A percentile compares a stretch with the other conserved stretches of the same genome.
Evolutionary conservation across 2,113 vertebrate species (phyloP).

Genomic region (Channa argus): DNA sequence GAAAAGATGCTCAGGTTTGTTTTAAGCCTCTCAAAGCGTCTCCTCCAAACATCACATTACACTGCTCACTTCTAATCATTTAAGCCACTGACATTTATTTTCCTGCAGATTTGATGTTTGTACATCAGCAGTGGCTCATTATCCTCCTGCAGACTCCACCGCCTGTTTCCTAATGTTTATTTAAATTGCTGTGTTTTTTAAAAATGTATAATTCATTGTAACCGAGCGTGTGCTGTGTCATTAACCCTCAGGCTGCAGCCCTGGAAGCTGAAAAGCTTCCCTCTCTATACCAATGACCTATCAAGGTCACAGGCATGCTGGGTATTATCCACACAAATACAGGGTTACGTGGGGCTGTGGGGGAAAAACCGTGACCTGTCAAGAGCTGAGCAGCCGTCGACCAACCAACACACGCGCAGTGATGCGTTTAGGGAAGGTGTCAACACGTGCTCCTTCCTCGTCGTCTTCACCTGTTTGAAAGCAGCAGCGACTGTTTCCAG

Average conservation of each 20-base stretch:
- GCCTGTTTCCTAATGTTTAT: conserved; percentile 13
- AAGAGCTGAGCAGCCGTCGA: not conserved
- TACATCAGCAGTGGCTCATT: conserved; percentile 31
- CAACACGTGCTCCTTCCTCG: not conserved
- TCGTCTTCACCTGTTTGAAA: not conserved
- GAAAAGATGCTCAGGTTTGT: not conserved
- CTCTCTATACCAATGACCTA: conserved; percentile 73
- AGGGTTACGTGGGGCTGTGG: conserved; percentile 47
- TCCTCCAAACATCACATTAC: not conserved
- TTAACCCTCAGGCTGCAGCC: conserved; percentile 57
- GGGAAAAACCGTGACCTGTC: conserved; percentile 34
- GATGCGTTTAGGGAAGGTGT: not conserved
- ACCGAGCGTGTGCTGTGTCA: conserved; percentile 53
- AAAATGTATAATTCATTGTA: conserved; percentile 62
- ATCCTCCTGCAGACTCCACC: conserved; percentile 28
- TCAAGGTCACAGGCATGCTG: conserved; percentile 83
- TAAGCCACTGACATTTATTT: not conserved
- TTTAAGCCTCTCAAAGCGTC: not conserved
- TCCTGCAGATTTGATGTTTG: conserved; percentile 19
- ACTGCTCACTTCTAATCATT: not conserved
- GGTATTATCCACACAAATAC: conserved; percentile 70
- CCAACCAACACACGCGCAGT: not conserved
- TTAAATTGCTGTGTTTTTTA: conserved; percentile 41
- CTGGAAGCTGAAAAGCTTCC: conserved; percentile 48
- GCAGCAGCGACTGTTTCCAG: not conserved